Evolutionary conservation across 2,113 vertebrate species (phyloP), one percentile per base, ranked within the genome.

Genomic region (Haliaeetus leucogaster): DNA sequence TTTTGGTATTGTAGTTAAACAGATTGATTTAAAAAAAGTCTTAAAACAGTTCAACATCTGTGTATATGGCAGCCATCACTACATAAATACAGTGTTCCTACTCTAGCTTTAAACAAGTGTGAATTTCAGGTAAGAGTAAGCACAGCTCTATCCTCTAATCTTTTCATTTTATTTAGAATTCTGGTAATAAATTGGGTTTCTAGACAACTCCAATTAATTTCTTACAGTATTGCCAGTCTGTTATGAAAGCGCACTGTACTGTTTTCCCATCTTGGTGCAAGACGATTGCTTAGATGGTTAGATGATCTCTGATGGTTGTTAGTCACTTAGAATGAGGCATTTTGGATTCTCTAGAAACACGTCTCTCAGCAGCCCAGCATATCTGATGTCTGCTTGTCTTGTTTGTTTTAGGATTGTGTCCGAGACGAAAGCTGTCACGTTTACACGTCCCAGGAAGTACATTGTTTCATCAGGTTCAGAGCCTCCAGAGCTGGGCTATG

Each of bases 371-470:
- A 82, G 1, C 61, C 40, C 9, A 9, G 47, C 25, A 1, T n/a
- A 25, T 32, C 81, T 94, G 56, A 94, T 1, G 1, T 15, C 55
- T 76, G 47, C 48, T 43, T 82, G n/a, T 70, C 52, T 71, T 71
- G 42, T 95, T 2, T 81, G 68, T 90, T 97, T 16, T 94, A 99
- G 99, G 85, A 89, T 98, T 3, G 84, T 99, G 95, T 98, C 97
- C 0, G 99, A 99, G 86, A 99, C 98, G 32, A 98, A 98, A 81
- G 98, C 98, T 19, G 95, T 99, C 67, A 98, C 98, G 50, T 99
- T 99, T 92, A 96, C 98, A 1, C 98, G 98, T 30, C 99, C 99
- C 40, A 99, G 99, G 98, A 99, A 99, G 73, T 96, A 99, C 90
- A 99, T 99, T 26, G 97, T 98, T 10, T 99, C 99, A 0, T 99